These are phyloP conservation scores for Rugalucina vietnamica DNA, from an alignment of 2,888 invertebrate species.

Conservation along the genomic window DNA sequence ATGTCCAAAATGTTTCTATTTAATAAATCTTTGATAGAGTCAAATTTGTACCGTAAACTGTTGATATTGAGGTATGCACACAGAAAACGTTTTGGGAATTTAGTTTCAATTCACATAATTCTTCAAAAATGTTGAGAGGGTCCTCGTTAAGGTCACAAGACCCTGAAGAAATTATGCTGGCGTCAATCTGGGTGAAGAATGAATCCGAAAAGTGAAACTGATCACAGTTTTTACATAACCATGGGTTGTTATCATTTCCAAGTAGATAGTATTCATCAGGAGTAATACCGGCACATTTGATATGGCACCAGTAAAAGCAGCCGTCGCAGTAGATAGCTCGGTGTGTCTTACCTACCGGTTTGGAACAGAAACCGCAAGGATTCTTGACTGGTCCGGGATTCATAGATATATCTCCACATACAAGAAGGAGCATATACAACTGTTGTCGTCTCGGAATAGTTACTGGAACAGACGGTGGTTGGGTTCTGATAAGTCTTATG, in stretches of 20 bases:
- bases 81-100: neutral
- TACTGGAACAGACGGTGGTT: too few relatives aligned
- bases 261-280: neutral
- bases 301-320: neutral
- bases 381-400: neutral
- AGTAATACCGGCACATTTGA: slow-evolving; percentile 8
- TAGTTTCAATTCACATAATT: neutral
- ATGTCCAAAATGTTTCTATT: neutral
- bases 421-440: too few relatives aligned
- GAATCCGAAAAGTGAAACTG: neutral
- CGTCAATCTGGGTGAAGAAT: neutral
- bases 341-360: neutral
- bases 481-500: too few relatives aligned
- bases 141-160: too few relatives aligned
- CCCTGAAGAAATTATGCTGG: neutral
- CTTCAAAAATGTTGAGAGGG: neutral
- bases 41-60: neutral
- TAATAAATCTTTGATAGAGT: neutral
- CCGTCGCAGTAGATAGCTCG: neutral
- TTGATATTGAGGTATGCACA: neutral
- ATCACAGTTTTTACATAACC: neutral
- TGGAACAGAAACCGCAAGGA: neutral
- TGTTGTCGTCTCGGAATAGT: too few relatives aligned
- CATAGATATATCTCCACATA: slow-evolving; percentile 2
- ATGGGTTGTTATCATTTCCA: neutral